Evolutionary conservation across 1,140 invertebrate species (phyloP).

Genomic region (Cryptotermes secundus): DNA sequence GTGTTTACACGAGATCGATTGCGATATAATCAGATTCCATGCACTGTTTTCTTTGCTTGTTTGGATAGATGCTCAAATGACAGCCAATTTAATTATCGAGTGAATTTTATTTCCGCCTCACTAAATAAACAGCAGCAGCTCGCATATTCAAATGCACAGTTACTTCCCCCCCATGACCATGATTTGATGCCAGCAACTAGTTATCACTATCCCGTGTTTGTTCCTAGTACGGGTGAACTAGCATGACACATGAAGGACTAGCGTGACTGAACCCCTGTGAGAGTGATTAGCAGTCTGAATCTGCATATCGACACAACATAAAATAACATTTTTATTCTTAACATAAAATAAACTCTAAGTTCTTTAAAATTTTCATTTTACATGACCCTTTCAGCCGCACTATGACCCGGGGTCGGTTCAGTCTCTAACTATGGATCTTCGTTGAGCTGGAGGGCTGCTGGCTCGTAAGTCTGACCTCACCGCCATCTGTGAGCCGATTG

Average conservation of each 20-base stretch:
- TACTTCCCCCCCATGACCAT: not conserved
- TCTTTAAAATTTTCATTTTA: no score
- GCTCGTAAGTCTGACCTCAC: no score
- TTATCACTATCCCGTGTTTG: not conserved
- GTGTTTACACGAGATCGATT: no score
- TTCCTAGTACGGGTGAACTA: not conserved
- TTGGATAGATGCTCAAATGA: not conserved
- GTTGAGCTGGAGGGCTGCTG: no score
- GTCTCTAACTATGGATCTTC: no score
- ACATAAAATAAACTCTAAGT: no score
- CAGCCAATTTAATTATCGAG: not conserved
- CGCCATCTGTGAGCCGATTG: no score
- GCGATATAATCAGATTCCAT: not conserved
- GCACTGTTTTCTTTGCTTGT: not conserved
- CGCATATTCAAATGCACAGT: not conserved
- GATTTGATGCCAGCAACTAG: not conserved
- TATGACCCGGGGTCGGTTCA: no score
- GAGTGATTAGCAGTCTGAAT: no score
- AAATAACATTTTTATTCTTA: no score
- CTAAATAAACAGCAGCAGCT: not conserved
- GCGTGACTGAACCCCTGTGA: not conserved
- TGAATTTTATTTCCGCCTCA: not conserved
- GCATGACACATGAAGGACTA: not conserved
- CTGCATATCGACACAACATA: no score
- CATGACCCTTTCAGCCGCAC: no score